Evolutionary conservation across 1,140 invertebrate genomes (phyloP), one percentile per base, ranked within the genome.

Genomic region (Aphelenchoides avenae): DNA sequence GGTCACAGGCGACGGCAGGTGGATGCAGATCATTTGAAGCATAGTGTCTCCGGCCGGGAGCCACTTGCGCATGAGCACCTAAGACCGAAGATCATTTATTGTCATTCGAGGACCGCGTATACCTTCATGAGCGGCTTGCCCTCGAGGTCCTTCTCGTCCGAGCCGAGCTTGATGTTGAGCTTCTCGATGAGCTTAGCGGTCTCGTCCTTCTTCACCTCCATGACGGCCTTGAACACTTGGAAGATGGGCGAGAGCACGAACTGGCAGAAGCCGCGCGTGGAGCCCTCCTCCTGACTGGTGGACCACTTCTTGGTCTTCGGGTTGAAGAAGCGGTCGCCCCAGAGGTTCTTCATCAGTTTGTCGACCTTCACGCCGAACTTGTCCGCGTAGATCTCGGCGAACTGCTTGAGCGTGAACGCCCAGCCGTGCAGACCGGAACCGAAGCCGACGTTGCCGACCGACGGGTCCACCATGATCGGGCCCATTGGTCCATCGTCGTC

Each of bases 11-110:
- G 94, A 98, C 60, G 95, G 95, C 76, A 99, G 82, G 79, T 99
- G 94, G 78, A 99, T 95, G 79, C 91, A 91, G 82, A 99, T 98
- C 95, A 99, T 99, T 84, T 97, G 91, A 84, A 99, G 88, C 69
- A 99, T 81, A 78, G 94, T 91, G 81, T 99, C 94, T 74, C 95
- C 95, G 82, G 94, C 95, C 56, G 94, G 94, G 76, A 99, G 83
- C 95, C 95, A 99, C 48, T 89, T 90, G 76, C 92, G 86, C 92
- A 99, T 97, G 30, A 98, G 88, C 71, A 92, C 87, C 71, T 82
- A 81, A 41, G 81, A 65, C 24, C 81, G 66, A 3, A 61, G 68
- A 18, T 49, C n/a, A n/a, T n/a, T n/a, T n/a, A n/a, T n/a, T n/a
- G n/a, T n/a, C n/a, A n/a, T n/a, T n/a, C n/a, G n/a, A 36, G 34